These are phyloP conservation scores for Phasianus colchicus DNA, from an alignment of 2,113 vertebrate species.

Conservation along the genomic window DNA sequence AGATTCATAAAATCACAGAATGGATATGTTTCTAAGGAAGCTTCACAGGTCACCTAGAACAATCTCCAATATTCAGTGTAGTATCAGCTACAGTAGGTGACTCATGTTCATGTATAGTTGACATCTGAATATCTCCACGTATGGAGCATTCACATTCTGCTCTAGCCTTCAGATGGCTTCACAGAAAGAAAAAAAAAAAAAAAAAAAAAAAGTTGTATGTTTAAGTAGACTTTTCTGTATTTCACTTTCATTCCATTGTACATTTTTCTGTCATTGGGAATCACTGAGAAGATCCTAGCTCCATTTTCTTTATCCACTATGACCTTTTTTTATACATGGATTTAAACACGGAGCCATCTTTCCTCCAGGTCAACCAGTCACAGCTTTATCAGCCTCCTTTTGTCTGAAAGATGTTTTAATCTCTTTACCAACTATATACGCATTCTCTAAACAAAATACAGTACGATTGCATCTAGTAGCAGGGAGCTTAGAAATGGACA, in stretches of 20 bases:
- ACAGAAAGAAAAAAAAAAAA: background rate
- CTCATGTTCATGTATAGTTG: background rate
- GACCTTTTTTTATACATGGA: background rate
- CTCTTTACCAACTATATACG: background rate
- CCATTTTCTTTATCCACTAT: background rate
- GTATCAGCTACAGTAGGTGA: background rate
- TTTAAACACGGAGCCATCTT: background rate
- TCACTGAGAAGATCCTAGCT: background rate
- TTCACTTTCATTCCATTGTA: background rate
- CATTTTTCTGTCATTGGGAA: background rate
- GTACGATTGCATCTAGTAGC: background rate
- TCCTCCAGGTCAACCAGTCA: background rate
- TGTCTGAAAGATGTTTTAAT: background rate
- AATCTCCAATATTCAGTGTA: background rate
- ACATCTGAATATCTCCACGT: background rate
- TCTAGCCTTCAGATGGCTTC: background rate
- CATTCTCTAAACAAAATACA: background rate
- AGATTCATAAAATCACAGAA: background rate
- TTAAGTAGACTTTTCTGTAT: background rate
- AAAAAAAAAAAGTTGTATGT: background rate
- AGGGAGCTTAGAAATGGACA: background rate
- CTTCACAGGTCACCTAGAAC: background rate
- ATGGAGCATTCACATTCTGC: background rate
- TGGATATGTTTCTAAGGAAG: background rate
- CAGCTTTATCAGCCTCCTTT: background rate